Evolutionary conservation across 2,888 invertebrate genomes (phyloP).

Genomic region (Tortricodes alternella): DNA sequence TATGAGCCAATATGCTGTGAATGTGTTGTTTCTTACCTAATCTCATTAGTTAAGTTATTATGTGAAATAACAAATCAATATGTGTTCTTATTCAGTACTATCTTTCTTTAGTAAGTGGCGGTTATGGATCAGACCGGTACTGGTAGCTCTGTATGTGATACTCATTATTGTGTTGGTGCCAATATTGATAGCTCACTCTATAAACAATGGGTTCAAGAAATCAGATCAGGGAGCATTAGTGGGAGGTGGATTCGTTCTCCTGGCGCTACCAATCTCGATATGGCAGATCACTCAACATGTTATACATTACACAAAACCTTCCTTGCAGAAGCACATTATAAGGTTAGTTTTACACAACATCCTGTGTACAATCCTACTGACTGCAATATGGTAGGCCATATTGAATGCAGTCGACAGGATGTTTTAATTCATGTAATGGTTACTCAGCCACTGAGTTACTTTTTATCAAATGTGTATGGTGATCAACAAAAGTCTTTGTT

Average conservation of each 20-base stretch:
- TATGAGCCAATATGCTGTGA: conserved; percentile 15
- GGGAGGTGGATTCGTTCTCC: conserved; percentile 94
- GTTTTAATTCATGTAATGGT: too few relatives aligned
- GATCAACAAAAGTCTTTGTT: too few relatives aligned
- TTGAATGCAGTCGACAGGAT: too few relatives aligned
- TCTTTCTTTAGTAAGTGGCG: conserved; percentile 86
- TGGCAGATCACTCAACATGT: conserved; percentile 98
- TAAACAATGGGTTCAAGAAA: conserved; percentile 89
- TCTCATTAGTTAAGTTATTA: conserved; percentile 20
- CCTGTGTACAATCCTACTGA: too few relatives aligned
- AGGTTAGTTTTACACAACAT: too few relatives aligned
- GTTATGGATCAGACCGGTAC: conserved; percentile 94
- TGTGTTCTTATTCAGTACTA: conserved; percentile 66
- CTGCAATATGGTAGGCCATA: too few relatives aligned
- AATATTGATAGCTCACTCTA: conserved; percentile 90
- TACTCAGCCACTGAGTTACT: too few relatives aligned
- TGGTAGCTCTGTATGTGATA: conserved; percentile 90
- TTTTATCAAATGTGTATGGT: too few relatives aligned
- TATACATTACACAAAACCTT: conserved; percentile 95
- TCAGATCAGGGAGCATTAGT: conserved; percentile 92
- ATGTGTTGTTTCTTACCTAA: conserved; percentile 19
- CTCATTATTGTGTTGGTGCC: conserved; percentile 93
- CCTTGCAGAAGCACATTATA: conserved; percentile 96
- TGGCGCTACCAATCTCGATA: conserved; percentile 95
- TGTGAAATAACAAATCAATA: conserved; percentile 42